Evolutionary conservation across 2,113 vertebrate species (phyloP), one percentile per base, ranked within the genome.

Genomic region (Falco punctatus): DNA sequence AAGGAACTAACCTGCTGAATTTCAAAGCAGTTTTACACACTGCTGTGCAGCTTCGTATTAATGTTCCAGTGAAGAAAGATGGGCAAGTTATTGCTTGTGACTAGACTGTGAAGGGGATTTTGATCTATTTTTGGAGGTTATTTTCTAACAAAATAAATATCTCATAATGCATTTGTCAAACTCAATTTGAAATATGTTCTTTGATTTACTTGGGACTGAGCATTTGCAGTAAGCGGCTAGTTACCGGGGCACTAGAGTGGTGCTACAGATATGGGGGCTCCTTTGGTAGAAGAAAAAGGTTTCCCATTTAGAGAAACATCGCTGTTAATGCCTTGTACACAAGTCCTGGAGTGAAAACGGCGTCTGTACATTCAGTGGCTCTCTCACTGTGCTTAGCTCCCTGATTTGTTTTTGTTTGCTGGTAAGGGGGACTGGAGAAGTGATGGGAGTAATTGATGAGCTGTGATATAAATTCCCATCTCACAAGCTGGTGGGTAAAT

Each of bases 351-450:
- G n/a, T 19, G 85, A 85, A 91, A 96, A 42, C 5, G 49, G 35
- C 52, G 24, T 87, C 82, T 72, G 30, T 15, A 65, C 30, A 32
- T 87, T 79, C 81, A 62, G 69, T 78, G 81, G 18, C 70, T 79
- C 44, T 92, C 30, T 87, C 19, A 49, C 35, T 81, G n/a, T 57
- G 42, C 30, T 91, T 92, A 67, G 67, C 48, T 94, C 38, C 28
- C 15, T 30, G 52, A 67, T 71, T 88, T 90, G 59, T 48, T 95
- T 96, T 87, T 78, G 54, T 82, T 86, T 90, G 82, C 65, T 93
- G 80, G 88, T 90, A 74, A 86, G 58, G 30, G 30, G 6, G 32
- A 75, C 74, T 88, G 70, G 49, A 90, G 59, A 94, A 85, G 27
- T 66, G 58, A 69, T 9, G 11, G 40, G 48, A 90, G 44, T 81